Base-by-base conservation (phyloP, 2,113 vertebrate species). In the Romanogobio albipinnatus region DNA sequence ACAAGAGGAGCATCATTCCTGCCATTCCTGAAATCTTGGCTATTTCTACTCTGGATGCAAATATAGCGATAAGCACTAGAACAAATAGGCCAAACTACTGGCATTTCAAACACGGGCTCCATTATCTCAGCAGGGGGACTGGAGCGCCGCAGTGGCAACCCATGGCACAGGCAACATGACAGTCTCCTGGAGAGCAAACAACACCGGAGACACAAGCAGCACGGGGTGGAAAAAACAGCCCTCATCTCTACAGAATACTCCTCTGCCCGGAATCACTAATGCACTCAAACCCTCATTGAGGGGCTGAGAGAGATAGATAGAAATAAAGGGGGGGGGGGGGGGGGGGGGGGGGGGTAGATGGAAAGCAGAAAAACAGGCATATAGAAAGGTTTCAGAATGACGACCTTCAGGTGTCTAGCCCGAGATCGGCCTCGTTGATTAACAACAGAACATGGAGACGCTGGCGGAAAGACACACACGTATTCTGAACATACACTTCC, bases 391-490 rank as follows among this genome's bases (percentile, higher is more conserved):
- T 77, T 84, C 33, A 62, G 73, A 76, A 85, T 49, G 36, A 76
- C 56, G 51, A 75, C 71, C 77, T 53, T 83, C 80, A 82, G 80
- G 64, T 84, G 81, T 96, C 94, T 91, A 96, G 95, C 92, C 95
- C 94, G 93, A 95, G 91, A 92, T 93, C 92, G 87, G 88, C 59
- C 39, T 90, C 88, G 94, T 91, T 96, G 95, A 96, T 95, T 96
- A 95, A 96, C 93, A 92, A 91, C 89, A 85, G 88, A 74, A 43
- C 10, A 4, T 19, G 17, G 17, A 56, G 53, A 19, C 78, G 56
- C 79, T 26, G 79, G 49, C 22, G 17, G 13, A 66, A 76, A 76
- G 73, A 71, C 24, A 15, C 13, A 33, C 64, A 83, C 8, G 26
- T 24, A 24, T 51, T 43, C 56, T 49, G 56, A 47, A 22, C 45